Percentiles rank a stretch among this genome's conserved stretches.
These are phyloP conservation scores for Acronicta aceris DNA, from an alignment of 2,888 invertebrate species.

Conservation along the genomic window DNA sequence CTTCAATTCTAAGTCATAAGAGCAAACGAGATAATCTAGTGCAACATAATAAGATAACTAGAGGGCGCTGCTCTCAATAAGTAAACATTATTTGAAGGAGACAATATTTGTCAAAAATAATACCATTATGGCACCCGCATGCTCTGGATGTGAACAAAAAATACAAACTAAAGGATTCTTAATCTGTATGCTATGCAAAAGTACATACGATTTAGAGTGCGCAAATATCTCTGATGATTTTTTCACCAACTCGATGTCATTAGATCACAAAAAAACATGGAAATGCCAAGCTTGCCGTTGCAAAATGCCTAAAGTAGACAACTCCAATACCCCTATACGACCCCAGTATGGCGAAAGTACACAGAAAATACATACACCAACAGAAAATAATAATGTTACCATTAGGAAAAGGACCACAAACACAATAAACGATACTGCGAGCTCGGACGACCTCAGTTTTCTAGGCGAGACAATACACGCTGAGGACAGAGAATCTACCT, in stretches of 20 bases:
- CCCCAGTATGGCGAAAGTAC: background rate
- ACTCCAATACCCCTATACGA: conserved; percentile 16
- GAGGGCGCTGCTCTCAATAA: too few species aligned
- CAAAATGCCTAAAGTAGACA: conserved; percentile 16
- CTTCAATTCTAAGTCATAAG: too few species aligned
- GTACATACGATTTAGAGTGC: conserved; percentile 11
- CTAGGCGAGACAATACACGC: conserved; percentile 7
- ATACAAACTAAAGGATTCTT: too few species aligned
- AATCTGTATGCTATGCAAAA: conserved; percentile 5
- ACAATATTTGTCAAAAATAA: too few species aligned
- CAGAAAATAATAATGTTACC: conserved; percentile 7
- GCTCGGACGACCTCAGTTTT: background rate
- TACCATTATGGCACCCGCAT: too few species aligned
- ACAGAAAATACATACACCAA: background rate
- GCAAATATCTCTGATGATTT: conserved; percentile 5
- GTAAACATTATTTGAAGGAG: too few species aligned
- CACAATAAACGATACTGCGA: background rate
- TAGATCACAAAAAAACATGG: conserved; percentile 16
- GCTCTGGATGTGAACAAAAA: too few species aligned
- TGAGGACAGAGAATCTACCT: background rate
- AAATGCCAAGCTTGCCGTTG: conserved; percentile 20
- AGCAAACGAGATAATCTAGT: too few species aligned
- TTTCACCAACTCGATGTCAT: conserved; percentile 4
- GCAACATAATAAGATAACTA: too few species aligned
- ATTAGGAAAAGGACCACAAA: conserved; percentile 1